Base-by-base conservation (phyloP, 2,888 invertebrate genomes). In the Cephus rjabovi region DNA sequence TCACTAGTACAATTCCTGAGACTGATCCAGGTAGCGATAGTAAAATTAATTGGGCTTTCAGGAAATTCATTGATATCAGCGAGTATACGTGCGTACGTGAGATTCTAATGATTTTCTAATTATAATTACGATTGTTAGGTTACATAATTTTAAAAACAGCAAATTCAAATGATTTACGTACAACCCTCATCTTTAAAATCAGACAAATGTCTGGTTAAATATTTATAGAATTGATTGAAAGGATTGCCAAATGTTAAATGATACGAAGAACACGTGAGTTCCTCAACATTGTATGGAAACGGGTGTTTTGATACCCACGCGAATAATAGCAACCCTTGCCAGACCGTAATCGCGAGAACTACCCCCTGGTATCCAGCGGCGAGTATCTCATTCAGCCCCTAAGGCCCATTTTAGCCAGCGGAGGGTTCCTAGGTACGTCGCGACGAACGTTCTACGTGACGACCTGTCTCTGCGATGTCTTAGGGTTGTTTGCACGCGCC, bases 401-500 rank as follows among this genome's bases (percentile, higher is more conserved):
- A 56, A 56, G 56, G 56, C 56, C 56, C 23, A 56, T 56, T 56
- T 56, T 56, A 56, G 56, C 56, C 23, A 23, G 9, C 6, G 23
- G 56, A 23, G 56, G 23, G 56, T 56, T 56, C 56, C 56, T 56
- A 56, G 56, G 23, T 56, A 9, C 56, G 56, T 56, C 23, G 23
- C 56, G 9, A 76, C 79, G 75, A 79, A 79, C 78, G 80, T 74
- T 75, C 76, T 75, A 79, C 75, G 80, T 76, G 74, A 79, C 80
- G 83, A 82, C 81, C 75, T 56, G 56, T 56, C 56, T 69, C 56
- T 23, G 56, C 56, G 56, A 56, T 56, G 56, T 71, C 71, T 71
- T 71, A 71, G 33, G 71, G 71, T 34, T 71, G 71, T 71, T 71
- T 71, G 34, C 71, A 34, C 34, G 31, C 71, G 71, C 34, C 34